phyloP scores from a whole-genome alignment of 2,888 invertebrate genomes.

The Agriopis leucophaearia region DNA sequence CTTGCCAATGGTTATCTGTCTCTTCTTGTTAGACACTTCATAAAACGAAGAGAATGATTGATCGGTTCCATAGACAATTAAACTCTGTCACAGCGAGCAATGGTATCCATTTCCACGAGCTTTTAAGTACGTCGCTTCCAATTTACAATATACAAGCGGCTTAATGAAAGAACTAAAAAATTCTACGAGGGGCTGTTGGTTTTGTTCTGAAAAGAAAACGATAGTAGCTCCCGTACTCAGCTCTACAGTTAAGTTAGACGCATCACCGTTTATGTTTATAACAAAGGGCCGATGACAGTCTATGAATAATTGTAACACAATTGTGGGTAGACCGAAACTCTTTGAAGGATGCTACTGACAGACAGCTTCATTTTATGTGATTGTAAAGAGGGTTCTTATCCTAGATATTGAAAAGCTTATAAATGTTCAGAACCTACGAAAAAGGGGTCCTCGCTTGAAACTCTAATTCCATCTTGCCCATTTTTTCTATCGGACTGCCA shows the following conservation, averaged over 20 bases:
- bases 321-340: conserved; percentile 4
- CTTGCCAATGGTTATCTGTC: neutral
- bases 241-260: neutral
- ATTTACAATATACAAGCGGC: neutral
- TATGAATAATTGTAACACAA: conserved; percentile 19
- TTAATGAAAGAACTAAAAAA: neutral
- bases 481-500: too few relatives aligned
- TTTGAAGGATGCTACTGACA: neutral
- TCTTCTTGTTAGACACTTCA: neutral
- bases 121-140: neutral
- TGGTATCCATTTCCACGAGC: neutral
- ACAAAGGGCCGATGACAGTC: conserved; percentile 14
- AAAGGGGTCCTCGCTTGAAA: too few relatives aligned
- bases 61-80: neutral
- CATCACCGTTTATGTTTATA: conserved; percentile 6
- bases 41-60: conserved; percentile 5
- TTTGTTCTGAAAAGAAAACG: neutral
- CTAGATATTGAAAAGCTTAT: neutral
- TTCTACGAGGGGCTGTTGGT: too few relatives aligned
- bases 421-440: neutral
- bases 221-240: neutral
- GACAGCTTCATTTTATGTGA: conserved; percentile 3
- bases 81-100: neutral
- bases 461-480: too few relatives aligned
- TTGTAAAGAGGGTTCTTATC: neutral